Percentiles rank a stretch among this genome's conserved stretches.
Evolutionary conservation across 2,113 vertebrate species (phyloP).

Genomic region (Zosterops hypoxanthus): DNA sequence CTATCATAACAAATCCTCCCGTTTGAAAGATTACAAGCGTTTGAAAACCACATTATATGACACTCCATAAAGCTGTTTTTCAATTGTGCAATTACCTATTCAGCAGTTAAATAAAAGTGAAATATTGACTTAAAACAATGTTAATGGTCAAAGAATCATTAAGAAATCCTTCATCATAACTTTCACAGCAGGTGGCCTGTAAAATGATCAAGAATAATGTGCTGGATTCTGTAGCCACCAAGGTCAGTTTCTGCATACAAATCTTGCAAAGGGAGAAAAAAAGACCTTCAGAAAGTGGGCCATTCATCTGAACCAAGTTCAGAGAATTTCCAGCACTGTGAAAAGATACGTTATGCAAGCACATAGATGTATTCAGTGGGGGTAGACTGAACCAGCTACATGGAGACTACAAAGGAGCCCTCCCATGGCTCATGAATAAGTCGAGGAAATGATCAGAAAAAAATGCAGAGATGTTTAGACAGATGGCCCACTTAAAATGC

Average conservation of each 20-base stretch:
- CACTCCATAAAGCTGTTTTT: constrained; percentile 67
- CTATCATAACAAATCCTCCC: constrained; percentile 45
- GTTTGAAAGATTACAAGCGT: constrained; percentile 50
- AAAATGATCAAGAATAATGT: constrained; percentile 98
- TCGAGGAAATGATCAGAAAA: constrained; percentile 99
- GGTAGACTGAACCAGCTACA: constrained; percentile 89
- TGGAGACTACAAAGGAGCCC: constrained; percentile 98
- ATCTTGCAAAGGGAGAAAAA: constrained; percentile 83
- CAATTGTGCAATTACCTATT: constrained; percentile 74
- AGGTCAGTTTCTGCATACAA: constrained; percentile 97
- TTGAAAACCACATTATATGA: constrained; percentile 66
- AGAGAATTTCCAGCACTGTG: constrained; percentile 89
- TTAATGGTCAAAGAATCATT: constrained; percentile 93
- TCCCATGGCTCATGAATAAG: constrained; percentile 99
- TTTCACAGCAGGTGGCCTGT: constrained; percentile 87
- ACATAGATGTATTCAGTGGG: constrained; percentile 96
- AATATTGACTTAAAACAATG: constrained; percentile 93
- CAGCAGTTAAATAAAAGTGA: constrained; percentile 79
- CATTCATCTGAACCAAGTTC: constrained; percentile 94
- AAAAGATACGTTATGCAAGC: constrained; percentile 91
- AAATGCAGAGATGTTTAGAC: constrained; percentile 98
- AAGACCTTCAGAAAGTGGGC: constrained; percentile 88
- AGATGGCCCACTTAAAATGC: constrained; percentile 99
- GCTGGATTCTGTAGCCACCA: constrained; percentile 87
- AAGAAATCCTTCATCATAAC: constrained; percentile 96